Conservation (phyloP, 1,140 invertebrate species). For the Neotoxoptera formosana region DNA sequence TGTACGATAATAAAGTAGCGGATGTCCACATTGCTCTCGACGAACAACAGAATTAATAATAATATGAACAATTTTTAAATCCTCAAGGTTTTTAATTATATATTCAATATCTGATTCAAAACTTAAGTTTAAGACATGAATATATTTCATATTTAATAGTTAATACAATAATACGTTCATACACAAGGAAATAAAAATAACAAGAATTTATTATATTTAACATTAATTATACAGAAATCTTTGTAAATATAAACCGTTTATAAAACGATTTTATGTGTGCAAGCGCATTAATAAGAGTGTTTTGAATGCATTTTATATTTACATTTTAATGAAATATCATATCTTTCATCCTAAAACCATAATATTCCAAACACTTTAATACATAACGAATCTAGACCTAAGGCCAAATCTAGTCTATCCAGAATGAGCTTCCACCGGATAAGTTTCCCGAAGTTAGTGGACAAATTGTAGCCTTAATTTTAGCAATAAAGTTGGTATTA, state of each 20-base stretch:
- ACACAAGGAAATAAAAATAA: neutral
- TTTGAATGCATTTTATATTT: neutral
- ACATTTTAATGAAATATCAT: neutral
- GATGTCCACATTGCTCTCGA: neutral
- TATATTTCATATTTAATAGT: neutral
- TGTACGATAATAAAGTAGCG: neutral
- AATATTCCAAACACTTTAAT: neutral
- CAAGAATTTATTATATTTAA: neutral
- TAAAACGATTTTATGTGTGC: neutral
- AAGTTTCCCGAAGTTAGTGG: neutral
- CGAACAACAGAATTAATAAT: neutral
- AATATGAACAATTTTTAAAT: neutral
- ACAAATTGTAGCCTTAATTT: neutral
- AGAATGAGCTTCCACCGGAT: neutral
- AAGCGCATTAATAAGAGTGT: neutral
- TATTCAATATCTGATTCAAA: neutral
- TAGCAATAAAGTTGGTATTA: no score
- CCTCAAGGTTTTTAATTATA: constrained; percentile 4
- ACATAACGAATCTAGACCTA: neutral
- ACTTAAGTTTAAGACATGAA: neutral
- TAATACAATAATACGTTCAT: neutral
- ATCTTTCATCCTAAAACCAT: neutral
- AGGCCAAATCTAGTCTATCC: no score
- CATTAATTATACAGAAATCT: neutral
- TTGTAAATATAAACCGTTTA: constrained; percentile 5